These are phyloP conservation scores for Arge pagana DNA, from an alignment of 2,888 invertebrate genomes.

Conservation along the genomic window DNA sequence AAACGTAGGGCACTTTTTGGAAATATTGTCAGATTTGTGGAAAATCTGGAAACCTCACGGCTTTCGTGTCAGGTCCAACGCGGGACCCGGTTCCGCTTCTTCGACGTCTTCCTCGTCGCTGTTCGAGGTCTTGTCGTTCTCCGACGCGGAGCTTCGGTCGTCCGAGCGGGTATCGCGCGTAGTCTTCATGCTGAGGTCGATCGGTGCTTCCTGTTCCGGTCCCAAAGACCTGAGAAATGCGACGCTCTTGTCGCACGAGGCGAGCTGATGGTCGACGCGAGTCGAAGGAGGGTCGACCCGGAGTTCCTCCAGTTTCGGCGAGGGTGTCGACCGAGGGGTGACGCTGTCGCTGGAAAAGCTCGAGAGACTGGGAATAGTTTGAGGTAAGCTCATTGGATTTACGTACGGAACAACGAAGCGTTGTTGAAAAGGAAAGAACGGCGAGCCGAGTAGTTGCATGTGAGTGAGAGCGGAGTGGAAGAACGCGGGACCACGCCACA, in stretches of 20 bases:
- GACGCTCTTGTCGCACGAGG: constrained; percentile 44
- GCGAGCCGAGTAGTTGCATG: constrained; percentile 51
- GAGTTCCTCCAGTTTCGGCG: constrained; percentile 38
- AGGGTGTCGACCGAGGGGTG: constrained; percentile 51
- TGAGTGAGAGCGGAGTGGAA: constrained; percentile 50
- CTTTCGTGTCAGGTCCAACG: constrained; percentile 51
- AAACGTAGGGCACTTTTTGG: too few relatives aligned
- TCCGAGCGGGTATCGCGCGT: constrained; percentile 13
- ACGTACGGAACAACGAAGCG: constrained; percentile 50
- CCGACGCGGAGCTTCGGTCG: constrained; percentile 11
- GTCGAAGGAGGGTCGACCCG: not conserved
- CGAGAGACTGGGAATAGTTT: constrained; percentile 41
- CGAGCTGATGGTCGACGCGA: not conserved
- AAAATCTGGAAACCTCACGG: too few relatives aligned
- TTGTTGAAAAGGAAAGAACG: constrained; percentile 52
- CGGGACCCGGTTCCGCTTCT: constrained; percentile 43
- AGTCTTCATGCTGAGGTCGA: constrained; percentile 78
- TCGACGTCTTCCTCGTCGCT: constrained; percentile 37
- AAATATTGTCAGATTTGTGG: too few relatives aligned
- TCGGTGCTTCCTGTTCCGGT: constrained; percentile 74
- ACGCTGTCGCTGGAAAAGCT: constrained; percentile 51
- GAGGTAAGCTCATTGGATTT: constrained; percentile 44
- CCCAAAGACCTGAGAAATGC: constrained; percentile 52
- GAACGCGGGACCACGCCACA: constrained; percentile 50
- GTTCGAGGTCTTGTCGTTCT: constrained; percentile 35